Evolutionary conservation across 1,140 invertebrate species (phyloP).

Genomic region (Samia ricini): DNA sequence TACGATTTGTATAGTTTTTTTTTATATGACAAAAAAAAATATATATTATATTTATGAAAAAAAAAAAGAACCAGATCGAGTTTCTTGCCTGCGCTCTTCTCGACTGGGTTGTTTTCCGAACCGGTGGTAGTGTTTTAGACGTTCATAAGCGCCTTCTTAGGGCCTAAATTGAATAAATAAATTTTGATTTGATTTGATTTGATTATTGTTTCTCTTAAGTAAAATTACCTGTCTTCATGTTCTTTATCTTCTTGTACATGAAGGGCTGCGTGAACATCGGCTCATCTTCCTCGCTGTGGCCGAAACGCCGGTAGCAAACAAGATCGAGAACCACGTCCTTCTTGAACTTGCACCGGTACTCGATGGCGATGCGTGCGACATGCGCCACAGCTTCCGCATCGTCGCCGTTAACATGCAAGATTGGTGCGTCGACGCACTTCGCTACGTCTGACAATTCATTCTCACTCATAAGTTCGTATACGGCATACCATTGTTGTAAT

Average conservation of each 20-base stretch:
- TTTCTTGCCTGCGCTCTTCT: too few relatives aligned
- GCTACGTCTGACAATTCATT: slow-evolving; percentile 82
- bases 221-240: slow-evolving; percentile 77
- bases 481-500: too few relatives aligned
- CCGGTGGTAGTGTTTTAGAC: too few relatives aligned
- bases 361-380: slow-evolving; percentile 90
- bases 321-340: slow-evolving; percentile 95
- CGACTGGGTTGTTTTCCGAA: too few relatives aligned
- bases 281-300: slow-evolving; percentile 97
- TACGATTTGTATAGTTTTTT: too few relatives aligned
- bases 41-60: too few relatives aligned
- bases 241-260: slow-evolving; percentile 93
- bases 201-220: not conserved
- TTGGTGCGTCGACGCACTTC: slow-evolving; percentile 92
- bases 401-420: slow-evolving; percentile 96
- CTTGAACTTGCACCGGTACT: slow-evolving; percentile 90
- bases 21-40: too few relatives aligned
- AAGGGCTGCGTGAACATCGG: slow-evolving; percentile 96
- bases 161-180: too few relatives aligned
- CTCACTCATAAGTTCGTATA: too few relatives aligned
- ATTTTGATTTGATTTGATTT: too few relatives aligned
- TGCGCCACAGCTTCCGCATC: slow-evolving; percentile 94
- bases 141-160: too few relatives aligned
- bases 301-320: slow-evolving; percentile 91
- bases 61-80: too few relatives aligned